A percentile compares a stretch with the other conserved stretches of the same genome.
phyloP scores from a whole-genome alignment of 2,113 vertebrate genomes.

The Sturnus vulgaris region DNA sequence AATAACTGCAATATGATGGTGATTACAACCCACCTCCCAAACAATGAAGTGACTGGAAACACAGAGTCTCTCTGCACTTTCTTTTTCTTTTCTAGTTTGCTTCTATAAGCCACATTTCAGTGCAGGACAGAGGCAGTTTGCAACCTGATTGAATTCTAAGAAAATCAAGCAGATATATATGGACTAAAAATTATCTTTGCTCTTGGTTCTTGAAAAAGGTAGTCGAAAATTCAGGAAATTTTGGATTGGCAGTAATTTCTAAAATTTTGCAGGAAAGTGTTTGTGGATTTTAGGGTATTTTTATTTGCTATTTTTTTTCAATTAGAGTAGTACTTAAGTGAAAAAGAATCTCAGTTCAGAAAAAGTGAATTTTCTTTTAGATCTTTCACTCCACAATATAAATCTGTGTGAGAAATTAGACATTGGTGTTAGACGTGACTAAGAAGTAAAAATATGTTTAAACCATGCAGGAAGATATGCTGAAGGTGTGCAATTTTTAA shows the following conservation, averaged over 20 bases:
- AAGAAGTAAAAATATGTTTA: not conserved
- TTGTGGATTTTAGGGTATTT: fast-evolving
- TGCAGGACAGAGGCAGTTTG: not conserved
- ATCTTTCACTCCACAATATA: not conserved
- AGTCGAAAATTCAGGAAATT: not conserved
- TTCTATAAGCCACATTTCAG: not conserved
- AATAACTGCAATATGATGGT: not conserved
- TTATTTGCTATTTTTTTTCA: not conserved
- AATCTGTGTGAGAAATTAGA: not conserved
- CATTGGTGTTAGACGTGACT: not conserved
- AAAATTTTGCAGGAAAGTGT: not conserved
- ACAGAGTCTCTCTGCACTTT: not conserved
- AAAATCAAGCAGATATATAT: not conserved
- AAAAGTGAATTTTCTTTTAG: not conserved
- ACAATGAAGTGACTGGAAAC: not conserved
- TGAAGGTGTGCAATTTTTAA: not conserved
- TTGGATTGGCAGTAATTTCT: not conserved
- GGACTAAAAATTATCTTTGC: not conserved
- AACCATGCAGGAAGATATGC: not conserved
- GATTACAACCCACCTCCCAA: not conserved
- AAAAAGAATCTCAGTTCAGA: not conserved
- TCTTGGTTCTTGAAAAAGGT: not conserved
- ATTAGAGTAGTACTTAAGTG: not conserved
- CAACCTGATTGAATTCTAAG: not conserved
- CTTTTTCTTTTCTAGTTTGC: not conserved